These are phyloP conservation scores for Blastomussa wellsi DNA, from an alignment of 92 coral and sea anemone species.

Conservation along the genomic window DNA sequence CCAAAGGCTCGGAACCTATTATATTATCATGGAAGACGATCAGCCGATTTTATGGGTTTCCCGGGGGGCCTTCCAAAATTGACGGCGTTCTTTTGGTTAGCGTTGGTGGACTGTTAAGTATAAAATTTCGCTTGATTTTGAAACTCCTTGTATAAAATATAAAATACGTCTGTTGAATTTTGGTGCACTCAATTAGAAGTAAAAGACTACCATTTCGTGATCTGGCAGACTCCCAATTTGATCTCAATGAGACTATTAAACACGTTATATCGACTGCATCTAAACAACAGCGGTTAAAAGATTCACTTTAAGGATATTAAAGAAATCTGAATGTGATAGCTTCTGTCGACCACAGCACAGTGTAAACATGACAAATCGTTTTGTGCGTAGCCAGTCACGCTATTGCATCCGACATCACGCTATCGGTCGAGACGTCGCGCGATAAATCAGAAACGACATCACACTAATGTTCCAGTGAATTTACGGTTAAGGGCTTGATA, in stretches of 20 bases:
- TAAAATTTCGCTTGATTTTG: background rate
- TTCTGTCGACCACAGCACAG: background rate
- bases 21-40: too few species aligned
- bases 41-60: too few species aligned
- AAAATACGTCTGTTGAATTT: background rate
- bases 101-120: background rate
- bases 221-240: background rate
- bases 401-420: too few species aligned
- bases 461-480: background rate
- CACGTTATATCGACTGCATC: background rate
- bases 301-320: background rate
- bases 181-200: background rate
- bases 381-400: too few species aligned
- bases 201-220: background rate
- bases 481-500: too few species aligned
- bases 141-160: background rate
- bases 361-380: background rate
- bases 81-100: background rate
- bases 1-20: background rate
- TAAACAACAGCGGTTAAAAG: background rate
- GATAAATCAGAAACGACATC: too few species aligned
- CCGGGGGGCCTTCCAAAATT: background rate
- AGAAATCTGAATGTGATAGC: background rate
- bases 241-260: background rate
- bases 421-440: too few species aligned